phyloP scores from a whole-genome alignment of 1,140 invertebrate species.

The Solenopsis fugax region DNA sequence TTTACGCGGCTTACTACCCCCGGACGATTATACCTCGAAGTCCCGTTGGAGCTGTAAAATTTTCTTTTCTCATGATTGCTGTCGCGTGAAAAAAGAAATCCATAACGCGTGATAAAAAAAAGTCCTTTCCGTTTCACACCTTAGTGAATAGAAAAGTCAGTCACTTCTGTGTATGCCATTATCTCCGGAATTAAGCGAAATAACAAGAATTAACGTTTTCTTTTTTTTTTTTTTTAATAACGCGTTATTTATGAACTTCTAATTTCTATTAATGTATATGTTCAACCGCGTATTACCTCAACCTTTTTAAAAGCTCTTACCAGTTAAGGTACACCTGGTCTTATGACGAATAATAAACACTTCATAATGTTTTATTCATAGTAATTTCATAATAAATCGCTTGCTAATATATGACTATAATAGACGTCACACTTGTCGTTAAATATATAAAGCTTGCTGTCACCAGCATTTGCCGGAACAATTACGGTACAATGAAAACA shows the following conservation, averaged over 20 bases:
- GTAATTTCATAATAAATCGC: conserved; percentile 16
- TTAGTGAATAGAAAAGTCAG: conserved; percentile 9
- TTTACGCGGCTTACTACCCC: conserved; percentile 27
- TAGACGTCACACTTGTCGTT: not conserved
- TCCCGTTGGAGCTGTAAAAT: conserved; percentile 39
- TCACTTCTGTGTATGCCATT: not conserved
- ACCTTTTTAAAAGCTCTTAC: not conserved
- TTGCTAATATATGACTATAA: not conserved
- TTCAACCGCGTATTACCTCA: not conserved
- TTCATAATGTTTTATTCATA: not conserved
- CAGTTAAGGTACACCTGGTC: not conserved
- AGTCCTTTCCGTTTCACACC: conserved; percentile 43
- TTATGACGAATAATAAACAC: not conserved
- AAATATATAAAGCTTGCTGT: not conserved
- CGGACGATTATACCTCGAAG: conserved; percentile 40
- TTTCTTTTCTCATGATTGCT: conserved; percentile 42
- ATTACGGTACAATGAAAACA: not conserved
- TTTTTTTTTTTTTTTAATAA: not conserved
- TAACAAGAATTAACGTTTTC: conserved; percentile 16
- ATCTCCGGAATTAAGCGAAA: not conserved
- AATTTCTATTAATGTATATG: not conserved
- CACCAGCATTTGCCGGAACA: not conserved
- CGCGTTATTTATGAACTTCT: not conserved
- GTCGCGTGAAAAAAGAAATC: conserved; percentile 54
- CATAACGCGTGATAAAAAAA: conserved; percentile 34